A percentile compares a stretch with the other conserved stretches of the same genome.
phyloP scores from a whole-genome alignment of 2,113 vertebrate genomes.

The Thalassarche chlororhynchos region DNA sequence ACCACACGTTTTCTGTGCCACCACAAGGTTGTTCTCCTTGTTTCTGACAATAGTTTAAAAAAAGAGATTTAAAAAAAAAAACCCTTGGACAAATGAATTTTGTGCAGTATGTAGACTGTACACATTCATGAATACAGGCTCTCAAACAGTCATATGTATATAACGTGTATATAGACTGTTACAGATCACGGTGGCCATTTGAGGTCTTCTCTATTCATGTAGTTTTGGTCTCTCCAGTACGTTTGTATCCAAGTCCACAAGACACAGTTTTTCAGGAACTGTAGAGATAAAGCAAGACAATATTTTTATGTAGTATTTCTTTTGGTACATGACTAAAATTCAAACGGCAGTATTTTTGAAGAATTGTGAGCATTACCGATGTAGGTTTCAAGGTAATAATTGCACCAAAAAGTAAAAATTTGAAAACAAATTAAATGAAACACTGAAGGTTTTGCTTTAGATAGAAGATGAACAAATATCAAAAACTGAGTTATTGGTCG shows the following conservation, averaged over 20 bases:
- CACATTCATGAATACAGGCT: background rate
- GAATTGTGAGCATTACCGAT: slow-evolving; percentile 11
- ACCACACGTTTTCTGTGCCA: background rate
- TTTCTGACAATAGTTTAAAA: background rate
- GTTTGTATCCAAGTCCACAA: background rate
- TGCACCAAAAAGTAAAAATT: background rate
- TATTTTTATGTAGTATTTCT: slow-evolving; percentile 60
- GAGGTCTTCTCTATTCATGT: background rate
- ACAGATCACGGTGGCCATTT: background rate
- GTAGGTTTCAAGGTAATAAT: background rate
- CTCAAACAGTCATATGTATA: background rate
- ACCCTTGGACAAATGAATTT: background rate
- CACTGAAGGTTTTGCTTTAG: background rate
- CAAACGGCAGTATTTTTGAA: slow-evolving; percentile 65
- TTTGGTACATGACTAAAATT: slow-evolving; percentile 60
- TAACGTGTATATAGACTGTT: background rate
- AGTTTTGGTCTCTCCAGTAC: background rate
- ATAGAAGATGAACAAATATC: background rate
- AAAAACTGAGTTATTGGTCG: background rate
- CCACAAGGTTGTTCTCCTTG: background rate
- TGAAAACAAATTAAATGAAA: background rate
- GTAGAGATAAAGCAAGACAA: slow-evolving; percentile 17
- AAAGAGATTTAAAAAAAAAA: background rate
- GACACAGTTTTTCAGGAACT: background rate
- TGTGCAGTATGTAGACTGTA: background rate